phyloP scores from a whole-genome alignment of 2,888 invertebrate species.

The Thymelicus sylvestris region DNA sequence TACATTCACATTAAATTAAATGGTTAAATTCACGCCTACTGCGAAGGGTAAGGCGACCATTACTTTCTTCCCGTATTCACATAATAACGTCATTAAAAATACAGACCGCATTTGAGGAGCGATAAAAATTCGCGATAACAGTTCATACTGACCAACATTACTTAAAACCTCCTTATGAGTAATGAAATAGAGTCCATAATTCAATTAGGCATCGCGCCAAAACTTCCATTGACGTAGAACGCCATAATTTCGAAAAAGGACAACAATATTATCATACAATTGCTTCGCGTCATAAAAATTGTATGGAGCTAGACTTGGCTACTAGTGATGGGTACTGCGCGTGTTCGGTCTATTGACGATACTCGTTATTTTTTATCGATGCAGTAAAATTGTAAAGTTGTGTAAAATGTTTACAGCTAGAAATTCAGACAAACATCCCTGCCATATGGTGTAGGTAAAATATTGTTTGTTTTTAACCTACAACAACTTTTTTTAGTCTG shows the following conservation, averaged over 20 bases:
- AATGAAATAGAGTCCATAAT: constrained; percentile 37
- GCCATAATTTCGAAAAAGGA: constrained; percentile 75
- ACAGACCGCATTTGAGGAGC: constrained; percentile 43
- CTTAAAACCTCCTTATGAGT: constrained; percentile 37
- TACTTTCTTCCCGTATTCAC: constrained; percentile 45
- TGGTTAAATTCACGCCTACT: constrained; percentile 14
- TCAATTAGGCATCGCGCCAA: constrained; percentile 35
- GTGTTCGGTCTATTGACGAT: neutral
- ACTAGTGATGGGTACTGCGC: constrained; percentile 42
- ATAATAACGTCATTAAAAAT: constrained; percentile 44
- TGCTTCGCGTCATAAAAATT: constrained; percentile 61
- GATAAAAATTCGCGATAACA: constrained; percentile 44
- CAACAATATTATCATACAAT: constrained; percentile 79
- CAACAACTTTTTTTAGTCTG: no score
- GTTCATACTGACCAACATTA: constrained; percentile 34
- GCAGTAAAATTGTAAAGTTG: no score
- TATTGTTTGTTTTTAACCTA: no score
- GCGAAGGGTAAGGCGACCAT: constrained; percentile 33
- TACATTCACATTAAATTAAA: constrained; percentile 6
- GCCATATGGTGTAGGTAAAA: no score
- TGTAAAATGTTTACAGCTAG: no score
- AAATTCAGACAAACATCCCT: no score
- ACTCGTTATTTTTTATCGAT: constrained; percentile 6
- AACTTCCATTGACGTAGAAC: constrained; percentile 61
- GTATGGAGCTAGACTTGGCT: constrained; percentile 43